Evolutionary conservation across 1,140 invertebrate genomes (phyloP).

Genomic region (Drosophila arawakana): DNA sequence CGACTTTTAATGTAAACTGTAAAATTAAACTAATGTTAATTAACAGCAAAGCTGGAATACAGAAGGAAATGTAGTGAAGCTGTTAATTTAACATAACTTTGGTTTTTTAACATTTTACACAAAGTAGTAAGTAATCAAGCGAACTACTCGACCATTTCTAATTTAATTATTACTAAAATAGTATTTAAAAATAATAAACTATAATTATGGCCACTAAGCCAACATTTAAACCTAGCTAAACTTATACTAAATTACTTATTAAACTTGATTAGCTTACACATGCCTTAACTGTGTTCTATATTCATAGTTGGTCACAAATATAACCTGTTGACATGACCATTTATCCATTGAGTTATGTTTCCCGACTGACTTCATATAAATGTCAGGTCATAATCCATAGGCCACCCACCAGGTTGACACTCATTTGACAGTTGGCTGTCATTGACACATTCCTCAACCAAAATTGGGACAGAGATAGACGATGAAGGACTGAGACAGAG

Average conservation of each 20-base stretch:
- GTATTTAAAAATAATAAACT: too few species aligned
- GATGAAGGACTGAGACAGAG: not conserved
- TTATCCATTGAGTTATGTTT: conserved; percentile 33
- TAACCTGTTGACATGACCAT: conserved; percentile 42
- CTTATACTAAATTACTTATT: too few species aligned
- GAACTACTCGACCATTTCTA: too few species aligned
- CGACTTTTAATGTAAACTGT: too few species aligned
- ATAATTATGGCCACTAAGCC: too few species aligned
- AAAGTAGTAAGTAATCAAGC: too few species aligned
- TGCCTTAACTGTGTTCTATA: not conserved
- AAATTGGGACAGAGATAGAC: too few species aligned
- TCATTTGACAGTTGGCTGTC: conserved; percentile 60
- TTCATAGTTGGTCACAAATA: not conserved
- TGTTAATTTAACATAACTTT: too few species aligned
- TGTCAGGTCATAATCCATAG: conserved; percentile 45
- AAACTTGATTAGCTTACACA: not conserved
- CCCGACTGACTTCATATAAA: conserved; percentile 40
- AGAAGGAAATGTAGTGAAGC: not conserved
- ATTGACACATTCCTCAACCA: conserved; percentile 42
- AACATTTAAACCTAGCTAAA: not conserved
- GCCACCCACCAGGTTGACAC: conserved; percentile 43
- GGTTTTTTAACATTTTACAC: too few species aligned
- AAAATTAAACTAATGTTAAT: not conserved
- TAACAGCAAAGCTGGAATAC: not conserved
- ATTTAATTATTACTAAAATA: too few species aligned